Base-by-base conservation (phyloP, 1,140 invertebrate genomes). In the Eupristina koningsbergeri region DNA sequence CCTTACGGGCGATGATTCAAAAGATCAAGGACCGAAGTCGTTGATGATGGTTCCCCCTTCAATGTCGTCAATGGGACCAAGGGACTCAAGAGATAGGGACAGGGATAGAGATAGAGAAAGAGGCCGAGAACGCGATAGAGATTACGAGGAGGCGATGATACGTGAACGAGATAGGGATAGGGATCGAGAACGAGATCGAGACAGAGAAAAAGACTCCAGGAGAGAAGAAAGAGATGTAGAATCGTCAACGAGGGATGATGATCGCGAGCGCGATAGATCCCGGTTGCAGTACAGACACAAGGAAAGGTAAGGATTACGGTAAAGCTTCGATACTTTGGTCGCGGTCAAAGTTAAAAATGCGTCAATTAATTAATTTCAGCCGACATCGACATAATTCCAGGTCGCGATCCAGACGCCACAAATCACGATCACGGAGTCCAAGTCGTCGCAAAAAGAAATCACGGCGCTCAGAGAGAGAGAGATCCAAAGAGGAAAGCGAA, bases 391-490 rank as follows among this genome's bases (percentile, higher is more conserved):
- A 94, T 89, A 92, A 94, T 83, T 94, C 94, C 26, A 93, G 94
- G 85, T 92, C 92, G 22, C 90, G 92, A 39, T 93, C 92, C 39
- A 92, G 94, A 29, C 93, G 93, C 34, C 93, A 94, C 17, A 94
- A 93, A 85, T 94, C 93, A 0, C 93, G 91, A 88, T 94, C 93
- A 80, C 93, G 94, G 80, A 95, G 94, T 88, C 94, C 94, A 8
- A 93, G 93, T 87, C 92, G 94, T 78, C 92, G 94, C 61, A 95
- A 95, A 89, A 95, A 95, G 92, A 95, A 95, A 91, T 94, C 93
- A 0, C 91, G 94, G 86, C 93, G 94, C 63, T 93, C 94, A 36
- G 94, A 94, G 81, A 88, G 91, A 36, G 93, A 93, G 85, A 88
- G 92, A 34, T 93, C 92, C 19, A 94, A 94, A 83, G 94, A 94